Conservation (phyloP, 2,888 invertebrate genomes). For the Acanthosoma haemorrhoidale region DNA sequence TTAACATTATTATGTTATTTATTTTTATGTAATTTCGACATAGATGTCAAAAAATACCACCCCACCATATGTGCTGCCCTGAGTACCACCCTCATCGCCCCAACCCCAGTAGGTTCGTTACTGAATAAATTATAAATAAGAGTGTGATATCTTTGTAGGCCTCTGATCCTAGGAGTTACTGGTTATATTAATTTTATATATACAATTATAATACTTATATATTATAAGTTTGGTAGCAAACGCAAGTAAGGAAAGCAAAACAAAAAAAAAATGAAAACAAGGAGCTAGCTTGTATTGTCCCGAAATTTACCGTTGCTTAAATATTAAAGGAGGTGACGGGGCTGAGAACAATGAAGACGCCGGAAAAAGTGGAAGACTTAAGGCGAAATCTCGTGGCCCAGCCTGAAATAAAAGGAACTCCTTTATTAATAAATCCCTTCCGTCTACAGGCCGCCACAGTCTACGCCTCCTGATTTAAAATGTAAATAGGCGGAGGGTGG, state of each 20-base stretch:
- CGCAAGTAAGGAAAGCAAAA: neutral
- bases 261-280: slow-evolving; percentile 16
- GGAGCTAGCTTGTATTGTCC: slow-evolving; percentile 12
- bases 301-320: slow-evolving; percentile 22
- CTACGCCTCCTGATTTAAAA: neutral
- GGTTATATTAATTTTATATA: too few species aligned
- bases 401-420: slow-evolving; percentile 16
- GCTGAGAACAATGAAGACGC: neutral
- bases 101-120: too few species aligned
- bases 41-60: too few species aligned
- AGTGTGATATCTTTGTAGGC: too few species aligned
- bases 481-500: neutral
- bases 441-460: neutral
- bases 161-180: too few species aligned
- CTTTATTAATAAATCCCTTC: slow-evolving; percentile 23
- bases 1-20: too few species aligned
- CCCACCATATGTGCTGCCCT: too few species aligned
- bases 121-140: too few species aligned
- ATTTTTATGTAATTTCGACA: too few species aligned
- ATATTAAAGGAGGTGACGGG: slow-evolving; percentile 11
- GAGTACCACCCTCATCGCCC: too few species aligned
- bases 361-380: slow-evolving; percentile 22
- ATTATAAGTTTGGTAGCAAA: too few species aligned
- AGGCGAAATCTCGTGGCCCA: neutral
- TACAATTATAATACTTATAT: too few species aligned